Evolutionary conservation across 2,888 invertebrate genomes (phyloP), one percentile per base, ranked within the genome.

Genomic region (Gisinianus flammeolus): DNA sequence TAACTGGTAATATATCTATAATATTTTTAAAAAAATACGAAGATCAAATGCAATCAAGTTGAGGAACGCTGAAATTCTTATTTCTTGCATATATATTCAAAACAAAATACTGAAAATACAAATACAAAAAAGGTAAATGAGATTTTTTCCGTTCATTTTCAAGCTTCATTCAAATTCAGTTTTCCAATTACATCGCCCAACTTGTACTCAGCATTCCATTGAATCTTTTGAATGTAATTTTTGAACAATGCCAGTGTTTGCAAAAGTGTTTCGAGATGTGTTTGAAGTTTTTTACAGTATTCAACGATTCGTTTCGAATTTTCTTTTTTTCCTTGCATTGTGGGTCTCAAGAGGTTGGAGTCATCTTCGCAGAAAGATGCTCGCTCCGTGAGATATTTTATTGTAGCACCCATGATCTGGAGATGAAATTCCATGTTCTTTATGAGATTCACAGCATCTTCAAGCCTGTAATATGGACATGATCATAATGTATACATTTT

Each of bases 371-470:
- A 68, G 0, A 58, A 28, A 2, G 0, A 5, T 28, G 77, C 33
- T 3, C 62, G 35, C 5, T 22, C 26, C 5, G 62, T 35, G 19
- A 77, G 28, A 44, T 77, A 77, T 8, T 64, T 70, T 4, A 77
- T 28, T 16, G 70, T 70, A 24, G 70, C 52, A 24, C 35, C 24
- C 77, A 77, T 77, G 6, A 77, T 33, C 8, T 52, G 30, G 6
- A 71, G 19, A 19, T 77, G 69, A 12, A 58, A 64, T 28, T 28
- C 24, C 16, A 77, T 30, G 56, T 35, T 62, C 58, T 64, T n/a
- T 16, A 22, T 69, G 0, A 62, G 6, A 33, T 28, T 35, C 44
- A 35, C 19, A 8, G 58, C 62, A 19, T 77, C 77, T 19, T 24
- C 22, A 31, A 70, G 22, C 22, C 76, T 76, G 31, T 12, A 69